Base-by-base conservation (phyloP, 2,888 invertebrate species). In the Drosophila kambysellisi region DNA sequence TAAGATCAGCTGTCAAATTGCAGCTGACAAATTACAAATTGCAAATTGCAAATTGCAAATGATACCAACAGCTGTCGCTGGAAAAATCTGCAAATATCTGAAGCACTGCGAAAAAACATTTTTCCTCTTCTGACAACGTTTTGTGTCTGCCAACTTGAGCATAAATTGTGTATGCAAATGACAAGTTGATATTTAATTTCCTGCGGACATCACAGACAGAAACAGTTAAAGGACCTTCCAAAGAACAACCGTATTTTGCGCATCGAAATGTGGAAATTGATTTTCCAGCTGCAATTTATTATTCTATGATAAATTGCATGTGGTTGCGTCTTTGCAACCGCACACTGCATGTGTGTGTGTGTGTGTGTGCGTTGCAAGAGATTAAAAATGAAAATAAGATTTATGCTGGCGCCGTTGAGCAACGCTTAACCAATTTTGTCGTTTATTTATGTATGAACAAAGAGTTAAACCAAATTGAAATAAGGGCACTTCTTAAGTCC, bases 101-200 rank as follows among this genome's bases (percentile, higher is more conserved):
- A 52, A 52, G 29, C 53, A 7, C 5, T 32, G 41, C 7, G 4
- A 29, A 29, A 54, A n/a, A 3, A 4, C 6, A 20, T 66, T 64
- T 52, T 39, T 37, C 48, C 32, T 29, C 33, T 20, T 37, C 33
- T 8, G 52, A 60, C 66, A 66, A 58, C 68, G 73, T 60, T 71
- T 63, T 25, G 53, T 39, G 50, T 48, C 25, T 33, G 56, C 7
- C 17, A 52, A 33, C 12, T 32, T 17, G 33, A 32, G 52, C 15
- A 61, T 25, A 29, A 70, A 67, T 70, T 57, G 33, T 56, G 25
- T 41, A 56, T 29, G 65, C 58, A 70, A 68, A 72, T 80, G 56
- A 58, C 74, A 66, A 71, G 53, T 67, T 74, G 52, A 65, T 70
- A 70, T 78, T 81, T 86, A 86, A 88, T 86, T 88, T 88, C 86